A percentile compares a stretch with the other conserved stretches of the same genome.
Conservation (phyloP, 2,113 vertebrate genomes). For the Gymnobelideus leadbeateri region DNA sequence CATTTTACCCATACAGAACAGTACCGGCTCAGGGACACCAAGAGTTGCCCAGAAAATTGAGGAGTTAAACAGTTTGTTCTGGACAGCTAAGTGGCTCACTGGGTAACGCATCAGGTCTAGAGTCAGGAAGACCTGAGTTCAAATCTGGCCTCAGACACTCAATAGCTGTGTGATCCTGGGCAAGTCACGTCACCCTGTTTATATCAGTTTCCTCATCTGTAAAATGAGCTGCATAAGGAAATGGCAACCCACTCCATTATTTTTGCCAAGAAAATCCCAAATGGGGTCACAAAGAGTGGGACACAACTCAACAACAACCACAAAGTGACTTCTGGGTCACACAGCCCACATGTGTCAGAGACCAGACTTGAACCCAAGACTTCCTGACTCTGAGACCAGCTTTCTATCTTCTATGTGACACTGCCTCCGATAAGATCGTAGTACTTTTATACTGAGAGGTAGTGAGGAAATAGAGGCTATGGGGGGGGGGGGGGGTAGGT, state of each 20-base stretch:
- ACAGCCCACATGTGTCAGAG: not conserved
- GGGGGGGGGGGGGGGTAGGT: too few relatives aligned
- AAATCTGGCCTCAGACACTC: not conserved
- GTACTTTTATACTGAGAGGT: not conserved
- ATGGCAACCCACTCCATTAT: not conserved
- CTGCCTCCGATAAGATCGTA: not conserved
- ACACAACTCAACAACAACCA: not conserved
- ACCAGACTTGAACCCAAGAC: not conserved
- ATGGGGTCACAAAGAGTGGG: not conserved
- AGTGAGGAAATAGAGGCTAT: not conserved
- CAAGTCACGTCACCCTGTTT: not conserved
- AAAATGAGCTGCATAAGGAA: not conserved
- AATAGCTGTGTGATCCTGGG: not conserved
- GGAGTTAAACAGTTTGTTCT: too few relatives aligned
- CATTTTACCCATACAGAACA: not conserved
- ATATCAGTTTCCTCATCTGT: not conserved
- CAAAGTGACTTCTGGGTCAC: not conserved
- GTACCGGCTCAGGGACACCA: not conserved
- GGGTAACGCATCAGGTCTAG: too few relatives aligned
- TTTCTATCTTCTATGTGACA: not conserved
- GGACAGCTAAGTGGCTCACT: too few relatives aligned
- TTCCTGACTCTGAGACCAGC: not conserved
- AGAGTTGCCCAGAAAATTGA: not conserved
- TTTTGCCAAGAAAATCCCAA: not conserved
- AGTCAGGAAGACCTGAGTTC: not conserved